Percentiles rank a stretch among this genome's conserved stretches.
Conservation (phyloP, 2,888 invertebrate species). For the Koerneria pararmatus region DNA sequence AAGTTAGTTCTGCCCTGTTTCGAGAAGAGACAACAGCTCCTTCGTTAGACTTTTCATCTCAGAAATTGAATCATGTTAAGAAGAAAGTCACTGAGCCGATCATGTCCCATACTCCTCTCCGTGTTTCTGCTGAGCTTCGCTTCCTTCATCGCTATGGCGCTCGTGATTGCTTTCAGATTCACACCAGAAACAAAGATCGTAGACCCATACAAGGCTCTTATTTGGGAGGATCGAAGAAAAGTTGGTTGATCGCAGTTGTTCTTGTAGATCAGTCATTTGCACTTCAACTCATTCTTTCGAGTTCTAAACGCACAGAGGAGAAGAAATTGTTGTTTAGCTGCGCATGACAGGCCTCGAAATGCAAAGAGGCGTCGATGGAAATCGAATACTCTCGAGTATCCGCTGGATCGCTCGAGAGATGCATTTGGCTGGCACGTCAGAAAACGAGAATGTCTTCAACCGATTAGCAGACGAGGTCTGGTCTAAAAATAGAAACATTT, state of each 20-base stretch:
- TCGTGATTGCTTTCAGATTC: not conserved
- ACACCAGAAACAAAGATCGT: not conserved
- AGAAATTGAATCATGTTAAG: not conserved
- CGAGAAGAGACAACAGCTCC: not conserved
- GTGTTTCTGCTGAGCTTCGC: conserved; percentile 13
- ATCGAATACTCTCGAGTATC: conserved; percentile 14
- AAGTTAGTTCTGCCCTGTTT: not conserved
- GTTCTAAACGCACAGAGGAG: too few species aligned
- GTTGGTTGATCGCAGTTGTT: too few species aligned
- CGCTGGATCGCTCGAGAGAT: conserved; percentile 37
- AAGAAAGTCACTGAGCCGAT: not conserved
- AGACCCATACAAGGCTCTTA: not conserved
- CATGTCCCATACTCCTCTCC: conserved; percentile 3
- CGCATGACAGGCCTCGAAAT: not conserved
- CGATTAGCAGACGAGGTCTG: conserved; percentile 40
- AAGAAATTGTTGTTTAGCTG: conserved; percentile 19
- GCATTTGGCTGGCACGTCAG: conserved; percentile 52
- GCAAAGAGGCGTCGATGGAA: conserved; percentile 12
- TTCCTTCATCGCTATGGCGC: conserved; percentile 8
- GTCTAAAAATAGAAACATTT: not conserved
- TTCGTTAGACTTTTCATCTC: conserved; percentile 1
- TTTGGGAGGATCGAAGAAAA: conserved; percentile 10
- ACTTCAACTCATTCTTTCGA: too few species aligned
- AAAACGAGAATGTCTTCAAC: conserved; percentile 44
- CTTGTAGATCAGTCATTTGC: not conserved